A percentile compares a stretch with the other conserved stretches of the same genome.
These are phyloP conservation scores for Zele albiditarsus DNA, from an alignment of 2,888 invertebrate species.

Conservation along the genomic window DNA sequence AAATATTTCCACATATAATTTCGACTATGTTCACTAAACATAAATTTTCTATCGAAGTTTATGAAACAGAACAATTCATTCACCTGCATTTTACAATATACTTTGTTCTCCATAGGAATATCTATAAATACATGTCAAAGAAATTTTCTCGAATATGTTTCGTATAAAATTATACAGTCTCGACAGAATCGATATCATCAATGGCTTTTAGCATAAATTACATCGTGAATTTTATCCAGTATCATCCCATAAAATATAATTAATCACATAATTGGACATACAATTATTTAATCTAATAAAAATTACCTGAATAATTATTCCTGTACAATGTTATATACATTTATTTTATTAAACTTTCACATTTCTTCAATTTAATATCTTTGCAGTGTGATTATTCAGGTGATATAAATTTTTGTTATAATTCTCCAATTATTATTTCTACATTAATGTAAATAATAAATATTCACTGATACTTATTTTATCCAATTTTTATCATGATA, in stretches of 20 bases:
- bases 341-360: too few relatives aligned
- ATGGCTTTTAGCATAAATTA: constrained; percentile 24
- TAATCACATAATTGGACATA: not conserved
- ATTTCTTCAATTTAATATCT: too few relatives aligned
- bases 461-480: not conserved
- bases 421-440: too few relatives aligned
- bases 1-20: too few relatives aligned
- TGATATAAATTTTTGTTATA: too few relatives aligned
- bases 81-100: too few relatives aligned
- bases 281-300: not conserved
- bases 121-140: too few relatives aligned
- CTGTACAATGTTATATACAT: not conserved
- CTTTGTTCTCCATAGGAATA: too few relatives aligned
- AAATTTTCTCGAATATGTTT: not conserved
- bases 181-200: constrained; percentile 20
- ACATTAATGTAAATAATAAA: not conserved
- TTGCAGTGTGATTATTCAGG: too few relatives aligned
- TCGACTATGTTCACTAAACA: too few relatives aligned
- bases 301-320: not conserved
- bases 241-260: constrained; percentile 3
- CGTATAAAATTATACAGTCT: constrained; percentile 8
- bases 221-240: not conserved
- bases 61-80: too few relatives aligned
- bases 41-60: too few relatives aligned
- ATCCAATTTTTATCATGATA: not conserved